These are phyloP conservation scores for Muntiacus muntjak DNA, from an alignment of 2,113 vertebrate genomes.

Conservation along the genomic window DNA sequence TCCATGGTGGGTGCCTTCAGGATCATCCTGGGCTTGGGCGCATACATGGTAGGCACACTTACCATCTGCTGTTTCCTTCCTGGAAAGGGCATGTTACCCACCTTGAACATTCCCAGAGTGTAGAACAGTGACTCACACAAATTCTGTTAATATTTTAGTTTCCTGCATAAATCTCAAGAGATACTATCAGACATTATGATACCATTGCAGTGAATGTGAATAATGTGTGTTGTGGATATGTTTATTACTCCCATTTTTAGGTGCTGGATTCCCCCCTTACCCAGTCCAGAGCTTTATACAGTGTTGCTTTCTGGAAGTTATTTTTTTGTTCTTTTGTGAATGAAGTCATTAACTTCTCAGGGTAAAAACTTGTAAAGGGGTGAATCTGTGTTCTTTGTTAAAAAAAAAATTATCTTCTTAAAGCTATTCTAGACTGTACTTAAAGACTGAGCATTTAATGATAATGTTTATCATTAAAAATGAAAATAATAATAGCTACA, in stretches of 20 bases:
- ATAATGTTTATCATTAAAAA: constrained; percentile 7
- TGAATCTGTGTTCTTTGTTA: not conserved
- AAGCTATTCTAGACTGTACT: not conserved
- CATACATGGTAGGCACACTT: fast-evolving
- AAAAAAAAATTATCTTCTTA: not conserved
- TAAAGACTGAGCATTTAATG: not conserved
- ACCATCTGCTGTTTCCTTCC: not conserved
- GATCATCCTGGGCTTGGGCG: not conserved
- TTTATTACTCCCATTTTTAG: not conserved
- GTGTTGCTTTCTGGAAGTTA: not conserved
- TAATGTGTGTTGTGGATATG: not conserved
- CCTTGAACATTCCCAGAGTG: not conserved
- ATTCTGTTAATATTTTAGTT: not conserved
- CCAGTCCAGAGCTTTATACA: not conserved
- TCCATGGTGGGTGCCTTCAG: not conserved
- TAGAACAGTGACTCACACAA: not conserved
- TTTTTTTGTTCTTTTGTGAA: not conserved
- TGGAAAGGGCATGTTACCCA: not conserved
- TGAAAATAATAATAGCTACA: not conserved
- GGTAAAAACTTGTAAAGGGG: not conserved
- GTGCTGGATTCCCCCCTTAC: not conserved
- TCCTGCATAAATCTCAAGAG: not conserved
- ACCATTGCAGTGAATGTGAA: not conserved
- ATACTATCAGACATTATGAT: not conserved
- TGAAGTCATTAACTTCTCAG: not conserved